Percentiles rank a stretch among this genome's conserved stretches.
These are phyloP conservation scores for Drosophila aldrichi DNA, from an alignment of 2,888 invertebrate species.

Conservation along the genomic window DNA sequence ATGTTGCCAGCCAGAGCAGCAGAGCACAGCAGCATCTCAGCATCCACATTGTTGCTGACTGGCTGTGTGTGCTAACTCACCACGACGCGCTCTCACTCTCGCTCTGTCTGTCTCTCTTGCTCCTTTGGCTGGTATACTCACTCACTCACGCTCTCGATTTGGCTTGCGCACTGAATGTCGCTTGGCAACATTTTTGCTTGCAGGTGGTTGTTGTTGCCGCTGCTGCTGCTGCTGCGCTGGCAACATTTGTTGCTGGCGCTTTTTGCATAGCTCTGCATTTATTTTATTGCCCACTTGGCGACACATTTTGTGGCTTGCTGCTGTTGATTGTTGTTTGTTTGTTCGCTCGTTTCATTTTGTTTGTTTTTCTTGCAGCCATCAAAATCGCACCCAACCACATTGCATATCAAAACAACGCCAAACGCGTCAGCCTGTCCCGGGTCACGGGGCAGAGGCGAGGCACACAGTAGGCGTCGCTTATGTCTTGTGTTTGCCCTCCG, in stretches of 20 bases:
- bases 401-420: slow-evolving; percentile 57
- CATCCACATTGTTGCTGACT: slow-evolving; percentile 58
- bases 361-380: slow-evolving; percentile 32
- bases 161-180: slow-evolving; percentile 48
- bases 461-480: slow-evolving; percentile 9
- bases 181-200: slow-evolving; percentile 54
- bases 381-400: slow-evolving; percentile 31
- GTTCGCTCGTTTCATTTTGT: slow-evolving; percentile 4
- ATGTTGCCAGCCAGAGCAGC: slow-evolving; percentile 45
- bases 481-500: slow-evolving; percentile 36
- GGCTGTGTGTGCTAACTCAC: slow-evolving; percentile 41
- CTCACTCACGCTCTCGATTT: not conserved
- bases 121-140: slow-evolving; percentile 4
- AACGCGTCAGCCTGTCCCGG: slow-evolving; percentile 22
- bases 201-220: slow-evolving; percentile 44
- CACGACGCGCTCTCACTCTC: slow-evolving; percentile 28
- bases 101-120: not conserved
- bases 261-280: slow-evolving; percentile 31
- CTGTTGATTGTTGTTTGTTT: slow-evolving; percentile 21
- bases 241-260: slow-evolving; percentile 46
- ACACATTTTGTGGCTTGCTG: slow-evolving; percentile 46
- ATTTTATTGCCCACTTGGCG: slow-evolving; percentile 45
- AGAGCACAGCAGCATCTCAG: slow-evolving; percentile 40
- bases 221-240: not conserved
- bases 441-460: not conserved